These are phyloP conservation scores for Brachionus calyciflorus DNA, from an alignment of 1,140 invertebrate genomes.

Conservation along the genomic window DNA sequence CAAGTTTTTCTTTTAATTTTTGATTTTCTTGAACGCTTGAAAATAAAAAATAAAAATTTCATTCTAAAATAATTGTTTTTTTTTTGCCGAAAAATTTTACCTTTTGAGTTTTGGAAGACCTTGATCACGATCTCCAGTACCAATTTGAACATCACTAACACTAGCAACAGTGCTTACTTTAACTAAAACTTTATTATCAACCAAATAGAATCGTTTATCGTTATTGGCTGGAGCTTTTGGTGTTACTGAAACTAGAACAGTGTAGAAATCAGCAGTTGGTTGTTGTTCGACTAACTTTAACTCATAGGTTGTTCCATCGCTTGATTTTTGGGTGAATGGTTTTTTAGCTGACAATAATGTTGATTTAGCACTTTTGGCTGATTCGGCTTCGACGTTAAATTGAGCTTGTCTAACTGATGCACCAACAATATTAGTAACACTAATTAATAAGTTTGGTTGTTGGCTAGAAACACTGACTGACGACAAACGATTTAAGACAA, in stretches of 20 bases:
- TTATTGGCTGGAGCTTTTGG: slow-evolving; percentile 25
- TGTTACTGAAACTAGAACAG: background rate
- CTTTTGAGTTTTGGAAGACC: slow-evolving; percentile 62
- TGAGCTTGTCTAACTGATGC: background rate
- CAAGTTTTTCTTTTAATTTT: slow-evolving; percentile 64
- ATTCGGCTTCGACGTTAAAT: slow-evolving; percentile 13
- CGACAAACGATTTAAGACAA: slow-evolving; percentile 17
- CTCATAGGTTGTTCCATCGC: slow-evolving; percentile 42
- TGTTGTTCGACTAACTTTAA: slow-evolving; percentile 16
- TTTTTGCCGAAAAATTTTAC: background rate
- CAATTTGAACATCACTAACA: slow-evolving; percentile 73
- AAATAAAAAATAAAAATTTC: slow-evolving; percentile 67
- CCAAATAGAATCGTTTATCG: slow-evolving; percentile 28
- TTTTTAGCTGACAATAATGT: slow-evolving; percentile 24
- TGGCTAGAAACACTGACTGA: background rate
- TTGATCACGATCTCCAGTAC: slow-evolving; percentile 78
- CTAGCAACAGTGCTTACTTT: slow-evolving; percentile 61
- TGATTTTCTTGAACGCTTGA: slow-evolving; percentile 62
- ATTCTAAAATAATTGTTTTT: background rate
- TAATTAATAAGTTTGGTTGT: slow-evolving; percentile 14
- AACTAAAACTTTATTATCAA: slow-evolving; percentile 46
- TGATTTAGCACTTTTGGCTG: slow-evolving; percentile 23
- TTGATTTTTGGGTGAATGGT: slow-evolving; percentile 30
- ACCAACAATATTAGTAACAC: slow-evolving; percentile 20
- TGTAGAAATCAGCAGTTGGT: slow-evolving; percentile 39